Base-by-base conservation (phyloP, 2,888 invertebrate genomes). In the Meteorus cinctellus region DNA sequence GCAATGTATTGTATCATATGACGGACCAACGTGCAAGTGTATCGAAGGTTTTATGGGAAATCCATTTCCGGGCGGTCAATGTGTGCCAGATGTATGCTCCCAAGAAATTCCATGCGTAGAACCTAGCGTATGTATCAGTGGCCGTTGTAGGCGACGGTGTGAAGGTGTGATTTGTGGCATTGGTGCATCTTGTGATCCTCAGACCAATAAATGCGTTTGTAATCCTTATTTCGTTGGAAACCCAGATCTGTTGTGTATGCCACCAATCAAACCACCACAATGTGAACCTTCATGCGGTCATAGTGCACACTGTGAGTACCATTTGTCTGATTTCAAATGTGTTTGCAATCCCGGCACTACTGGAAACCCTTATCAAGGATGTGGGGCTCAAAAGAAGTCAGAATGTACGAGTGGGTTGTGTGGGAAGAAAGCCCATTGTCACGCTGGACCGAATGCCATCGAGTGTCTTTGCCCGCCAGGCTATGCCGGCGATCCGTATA, bases 61-160 rank as follows among this genome's bases (percentile, higher is more conserved):
- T 90, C 97, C 97, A 8, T 97, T 97, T 91, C 96, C 97, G 1
- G 97, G 97, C 34, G 97, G 97, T 55, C 92, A 92, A 73, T 97
- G 97, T 86, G 92, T 92, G 73, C 94, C 95, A 71, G 97, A 97
- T 89, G 91, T 96, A 72, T 97, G 97, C 88, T 96, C 96, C 0
- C 91, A 94, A 3, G 92, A 93, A 0, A 91, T 94, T 71, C 95
- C 96, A 0, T 97, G 97, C 83, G 93, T 93, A 41, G 93, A 94
- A 68, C 95, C 96, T 0, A 93, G 95, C 83, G 93, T 96, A 1
- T 97, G 97, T 87, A 95, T 97, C 78, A 94, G 95, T 27, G 97
- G 97, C 34, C 93, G 97, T 78, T 97, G 97, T 88, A 96, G 96
- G 85, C 95, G 96, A 85, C 93, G 96, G 19, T 97, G 97, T 86